Evolutionary conservation across 2,113 vertebrate species (phyloP).

Genomic region (Terrapene triunguis): DNA sequence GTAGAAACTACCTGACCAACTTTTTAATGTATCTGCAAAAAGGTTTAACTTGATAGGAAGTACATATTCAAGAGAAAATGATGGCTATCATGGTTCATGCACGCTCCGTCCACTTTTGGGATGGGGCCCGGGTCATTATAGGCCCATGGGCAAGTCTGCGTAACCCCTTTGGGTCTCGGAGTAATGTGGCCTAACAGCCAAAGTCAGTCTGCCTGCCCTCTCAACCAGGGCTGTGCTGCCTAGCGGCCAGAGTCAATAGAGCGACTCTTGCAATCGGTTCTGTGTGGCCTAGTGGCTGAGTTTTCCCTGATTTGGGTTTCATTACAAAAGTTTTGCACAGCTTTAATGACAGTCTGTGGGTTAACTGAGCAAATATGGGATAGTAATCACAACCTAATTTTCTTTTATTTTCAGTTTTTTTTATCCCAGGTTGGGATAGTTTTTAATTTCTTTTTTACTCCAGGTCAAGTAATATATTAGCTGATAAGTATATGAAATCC

Average conservation of each 20-base stretch:
- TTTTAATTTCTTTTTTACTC: neutral
- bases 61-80: neutral
- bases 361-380: neutral
- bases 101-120: too few species aligned
- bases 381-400: neutral
- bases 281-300: neutral
- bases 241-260: too few species aligned
- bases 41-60: too few species aligned
- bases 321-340: neutral
- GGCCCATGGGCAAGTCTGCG: too few species aligned
- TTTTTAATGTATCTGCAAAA: neutral
- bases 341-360: neutral
- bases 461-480: neutral
- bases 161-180: too few species aligned
- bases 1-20: neutral
- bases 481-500: neutral
- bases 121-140: too few species aligned
- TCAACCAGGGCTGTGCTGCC: too few species aligned
- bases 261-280: too few species aligned
- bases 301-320: neutral
- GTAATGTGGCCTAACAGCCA: too few species aligned
- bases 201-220: too few species aligned
- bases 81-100: too few species aligned
- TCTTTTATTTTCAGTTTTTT: neutral
- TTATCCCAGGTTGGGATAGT: constrained; percentile 38